Conservation (phyloP, 30 jellyfish, hydroid and myxozoan species). For the Phacellophora camtschatica region DNA sequence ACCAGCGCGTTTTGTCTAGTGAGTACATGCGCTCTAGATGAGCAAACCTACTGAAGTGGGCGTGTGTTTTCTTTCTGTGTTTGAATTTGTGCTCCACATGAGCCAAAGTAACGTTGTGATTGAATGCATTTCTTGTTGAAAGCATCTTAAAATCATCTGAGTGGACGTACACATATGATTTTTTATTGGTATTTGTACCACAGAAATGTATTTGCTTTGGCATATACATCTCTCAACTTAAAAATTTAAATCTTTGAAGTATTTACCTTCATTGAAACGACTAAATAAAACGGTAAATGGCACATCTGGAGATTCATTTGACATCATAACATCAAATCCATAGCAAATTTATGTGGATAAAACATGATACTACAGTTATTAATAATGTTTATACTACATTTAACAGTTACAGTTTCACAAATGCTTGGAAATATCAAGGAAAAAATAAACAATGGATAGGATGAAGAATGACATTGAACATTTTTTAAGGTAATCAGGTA, state of each 20-base stretch:
- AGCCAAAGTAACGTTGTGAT: not conserved
- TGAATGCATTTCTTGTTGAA: not conserved
- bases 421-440: not conserved
- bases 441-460: not conserved
- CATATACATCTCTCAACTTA: not conserved
- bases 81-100: not conserved
- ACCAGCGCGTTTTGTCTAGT: not conserved
- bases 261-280: not conserved
- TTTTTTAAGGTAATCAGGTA: not conserved
- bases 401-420: not conserved
- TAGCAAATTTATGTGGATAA: slow-evolving; percentile 1
- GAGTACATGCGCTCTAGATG: not conserved
- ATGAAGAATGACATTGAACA: not conserved
- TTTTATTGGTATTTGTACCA: not conserved
- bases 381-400: not conserved
- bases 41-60: too few relatives aligned
- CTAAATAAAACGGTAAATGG: not conserved
- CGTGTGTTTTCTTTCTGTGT: too few relatives aligned
- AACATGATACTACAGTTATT: not conserved
- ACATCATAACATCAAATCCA: not conserved
- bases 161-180: not conserved
- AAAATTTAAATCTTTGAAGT: not conserved
- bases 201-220: not conserved
- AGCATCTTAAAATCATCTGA: not conserved
- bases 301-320: slow-evolving; percentile 13